Evolutionary conservation across 2,113 vertebrate species (phyloP).

Genomic region (Rhodinocichla rosea): DNA sequence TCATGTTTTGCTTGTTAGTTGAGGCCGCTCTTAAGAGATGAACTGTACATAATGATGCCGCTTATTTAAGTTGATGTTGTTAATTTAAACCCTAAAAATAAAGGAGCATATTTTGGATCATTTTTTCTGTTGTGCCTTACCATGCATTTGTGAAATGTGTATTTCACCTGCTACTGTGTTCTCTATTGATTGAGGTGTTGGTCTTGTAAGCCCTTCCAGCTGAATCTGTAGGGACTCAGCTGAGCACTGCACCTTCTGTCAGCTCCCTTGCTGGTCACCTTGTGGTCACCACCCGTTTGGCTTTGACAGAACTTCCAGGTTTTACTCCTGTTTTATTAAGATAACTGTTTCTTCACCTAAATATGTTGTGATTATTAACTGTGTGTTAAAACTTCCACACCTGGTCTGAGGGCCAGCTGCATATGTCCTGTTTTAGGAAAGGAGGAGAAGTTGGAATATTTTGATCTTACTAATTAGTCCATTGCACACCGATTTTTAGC

Average conservation of each 20-base stretch:
- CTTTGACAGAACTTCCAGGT: background rate
- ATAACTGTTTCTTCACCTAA: background rate
- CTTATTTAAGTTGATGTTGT: constrained; percentile 40
- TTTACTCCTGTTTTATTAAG: background rate
- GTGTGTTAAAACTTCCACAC: background rate
- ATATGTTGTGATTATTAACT: background rate
- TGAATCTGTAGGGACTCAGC: accelerated
- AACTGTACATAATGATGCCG: constrained; percentile 24
- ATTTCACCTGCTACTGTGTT: background rate
- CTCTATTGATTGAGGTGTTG: background rate
- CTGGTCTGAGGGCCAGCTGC: background rate
- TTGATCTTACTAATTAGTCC: constrained; percentile 3
- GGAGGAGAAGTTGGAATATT: background rate
- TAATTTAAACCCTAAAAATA: constrained; percentile 61
- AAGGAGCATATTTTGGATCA: background rate
- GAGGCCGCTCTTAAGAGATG: constrained; percentile 15
- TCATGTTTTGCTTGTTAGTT: constrained; percentile 57
- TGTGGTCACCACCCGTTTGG: background rate
- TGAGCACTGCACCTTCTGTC: background rate
- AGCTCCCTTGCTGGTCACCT: background rate
- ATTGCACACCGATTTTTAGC: background rate
- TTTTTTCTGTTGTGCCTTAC: background rate
- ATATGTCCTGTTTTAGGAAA: background rate
- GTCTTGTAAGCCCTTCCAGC: background rate
- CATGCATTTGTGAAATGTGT: background rate